Evolutionary conservation across 2,888 invertebrate genomes (phyloP).

Genomic region (Andrena praecox): DNA sequence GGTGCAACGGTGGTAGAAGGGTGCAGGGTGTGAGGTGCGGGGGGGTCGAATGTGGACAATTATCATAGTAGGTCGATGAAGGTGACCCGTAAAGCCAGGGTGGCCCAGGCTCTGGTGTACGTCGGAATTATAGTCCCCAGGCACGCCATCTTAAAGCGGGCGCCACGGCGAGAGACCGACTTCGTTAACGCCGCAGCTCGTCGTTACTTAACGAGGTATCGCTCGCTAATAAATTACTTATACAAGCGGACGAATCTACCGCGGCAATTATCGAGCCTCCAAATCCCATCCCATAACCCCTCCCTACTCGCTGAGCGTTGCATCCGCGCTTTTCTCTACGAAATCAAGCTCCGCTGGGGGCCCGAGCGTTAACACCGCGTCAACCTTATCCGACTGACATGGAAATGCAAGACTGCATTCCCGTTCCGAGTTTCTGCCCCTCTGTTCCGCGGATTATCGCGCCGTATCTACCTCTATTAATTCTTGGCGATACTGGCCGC

Average conservation of each 20-base stretch:
- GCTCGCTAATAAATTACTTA: conserved; percentile 69
- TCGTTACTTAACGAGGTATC: conserved; percentile 68
- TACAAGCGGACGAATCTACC: conserved; percentile 56
- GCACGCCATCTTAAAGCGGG: conserved; percentile 77
- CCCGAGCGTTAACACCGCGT: conserved; percentile 3
- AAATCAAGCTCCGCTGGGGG: conserved; percentile 17
- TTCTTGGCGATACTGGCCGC: neutral
- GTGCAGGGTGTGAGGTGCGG: conserved; percentile 16
- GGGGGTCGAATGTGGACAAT: conserved; percentile 61
- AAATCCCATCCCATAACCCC: neutral
- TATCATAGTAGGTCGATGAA: conserved; percentile 78
- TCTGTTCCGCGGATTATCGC: neutral
- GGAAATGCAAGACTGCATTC: conserved; percentile 4
- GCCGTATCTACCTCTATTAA: neutral
- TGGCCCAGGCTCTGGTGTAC: conserved; percentile 47
- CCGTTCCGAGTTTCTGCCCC: conserved; percentile 1
- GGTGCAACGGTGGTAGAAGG: neutral
- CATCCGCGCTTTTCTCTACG: neutral
- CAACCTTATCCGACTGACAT: neutral
- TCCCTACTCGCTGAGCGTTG: neutral
- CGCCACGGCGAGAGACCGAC: conserved; percentile 49
- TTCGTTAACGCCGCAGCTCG: conserved; percentile 66
- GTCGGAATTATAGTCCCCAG: conserved; percentile 75
- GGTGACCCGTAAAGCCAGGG: conserved; percentile 73
- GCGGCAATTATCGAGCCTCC: conserved; percentile 49